Percentiles rank a stretch among this genome's conserved stretches.
phyloP scores from a whole-genome alignment of 2,113 vertebrate species.

The Oncorhynchus clarkii region DNA sequence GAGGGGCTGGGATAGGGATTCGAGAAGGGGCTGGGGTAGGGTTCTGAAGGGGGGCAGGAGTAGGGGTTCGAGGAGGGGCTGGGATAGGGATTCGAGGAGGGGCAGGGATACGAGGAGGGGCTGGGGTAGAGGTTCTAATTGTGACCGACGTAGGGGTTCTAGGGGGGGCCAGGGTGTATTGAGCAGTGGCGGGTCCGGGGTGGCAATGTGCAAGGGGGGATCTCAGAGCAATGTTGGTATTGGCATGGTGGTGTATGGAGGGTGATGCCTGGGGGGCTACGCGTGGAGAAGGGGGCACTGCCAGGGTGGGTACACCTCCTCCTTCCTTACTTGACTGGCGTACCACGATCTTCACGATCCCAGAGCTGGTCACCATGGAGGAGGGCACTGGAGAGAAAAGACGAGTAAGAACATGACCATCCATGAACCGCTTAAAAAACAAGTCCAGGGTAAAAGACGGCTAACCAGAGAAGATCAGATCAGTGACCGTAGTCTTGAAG shows the following conservation, averaged over 20 bases:
- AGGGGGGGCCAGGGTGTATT: constrained; percentile 73
- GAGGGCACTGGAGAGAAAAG: constrained; percentile 71
- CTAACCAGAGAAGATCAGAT: too few species aligned
- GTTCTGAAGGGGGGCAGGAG: not conserved
- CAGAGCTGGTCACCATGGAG: constrained; percentile 79
- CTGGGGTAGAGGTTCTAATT: constrained; percentile 39
- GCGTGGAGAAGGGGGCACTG: constrained; percentile 75
- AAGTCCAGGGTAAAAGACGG: not conserved
- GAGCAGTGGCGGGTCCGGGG: constrained; percentile 54
- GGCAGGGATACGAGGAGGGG: constrained; percentile 35
- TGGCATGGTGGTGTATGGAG: constrained; percentile 50
- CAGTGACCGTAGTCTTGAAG: not conserved
- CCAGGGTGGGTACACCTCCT: constrained; percentile 76
- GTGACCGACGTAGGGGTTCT: constrained; percentile 56
- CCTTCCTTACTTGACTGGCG: constrained; percentile 85
- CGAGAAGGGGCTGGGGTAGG: constrained; percentile 51
- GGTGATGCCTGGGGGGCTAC: constrained; percentile 58
- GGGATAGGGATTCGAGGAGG: constrained; percentile 65
- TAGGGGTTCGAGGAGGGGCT: constrained; percentile 7
- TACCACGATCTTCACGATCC: constrained; percentile 90
- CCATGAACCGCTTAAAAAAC: not conserved
- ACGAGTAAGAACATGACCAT: constrained; percentile 29
- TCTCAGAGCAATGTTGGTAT: constrained; percentile 39
- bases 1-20: constrained; percentile 45
- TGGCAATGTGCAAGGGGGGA: constrained; percentile 36